Evolutionary conservation across 2,113 vertebrate species (phyloP).

Genomic region (Gasterosteus aculeatus): DNA sequence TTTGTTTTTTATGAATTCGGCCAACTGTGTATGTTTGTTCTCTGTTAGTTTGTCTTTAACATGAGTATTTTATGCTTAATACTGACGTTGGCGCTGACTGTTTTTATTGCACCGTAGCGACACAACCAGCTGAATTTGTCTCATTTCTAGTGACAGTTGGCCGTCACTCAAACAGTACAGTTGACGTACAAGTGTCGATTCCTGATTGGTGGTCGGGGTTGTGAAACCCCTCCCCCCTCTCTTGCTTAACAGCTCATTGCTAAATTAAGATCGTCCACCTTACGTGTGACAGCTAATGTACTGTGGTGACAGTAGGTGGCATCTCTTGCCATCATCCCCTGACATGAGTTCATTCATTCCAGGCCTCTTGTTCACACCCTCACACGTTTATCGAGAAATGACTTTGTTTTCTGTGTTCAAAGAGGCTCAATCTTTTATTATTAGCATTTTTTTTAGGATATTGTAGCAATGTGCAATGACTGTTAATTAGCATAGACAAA

Average conservation of each 20-base stretch:
- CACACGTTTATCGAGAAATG: conserved; percentile 3
- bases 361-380: conserved; percentile 26
- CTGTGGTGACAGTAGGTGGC: conserved; percentile 31
- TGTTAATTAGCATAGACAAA: neutral
- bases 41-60: neutral
- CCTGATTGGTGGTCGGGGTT: conserved; percentile 57
- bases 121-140: conserved; percentile 10
- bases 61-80: neutral
- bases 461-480: neutral
- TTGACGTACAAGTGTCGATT: conserved; percentile 59
- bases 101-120: conserved; percentile 1
- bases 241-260: conserved; percentile 37
- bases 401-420: neutral
- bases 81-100: neutral
- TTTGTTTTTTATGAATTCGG: conserved; percentile 81
- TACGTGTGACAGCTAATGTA: conserved; percentile 29
- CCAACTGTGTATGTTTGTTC: conserved; percentile 26
- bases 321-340: conserved; percentile 14
- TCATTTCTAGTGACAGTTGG: conserved; percentile 17
- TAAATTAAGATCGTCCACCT: conserved; percentile 57
- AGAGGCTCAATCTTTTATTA: neutral
- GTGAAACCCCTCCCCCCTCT: conserved; percentile 8
- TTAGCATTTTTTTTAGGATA: neutral
- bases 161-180: conserved; percentile 14
- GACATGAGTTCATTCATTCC: conserved; percentile 7